These are phyloP conservation scores for Coenonympha glycerion DNA, from an alignment of 2,888 invertebrate species.

Conservation along the genomic window DNA sequence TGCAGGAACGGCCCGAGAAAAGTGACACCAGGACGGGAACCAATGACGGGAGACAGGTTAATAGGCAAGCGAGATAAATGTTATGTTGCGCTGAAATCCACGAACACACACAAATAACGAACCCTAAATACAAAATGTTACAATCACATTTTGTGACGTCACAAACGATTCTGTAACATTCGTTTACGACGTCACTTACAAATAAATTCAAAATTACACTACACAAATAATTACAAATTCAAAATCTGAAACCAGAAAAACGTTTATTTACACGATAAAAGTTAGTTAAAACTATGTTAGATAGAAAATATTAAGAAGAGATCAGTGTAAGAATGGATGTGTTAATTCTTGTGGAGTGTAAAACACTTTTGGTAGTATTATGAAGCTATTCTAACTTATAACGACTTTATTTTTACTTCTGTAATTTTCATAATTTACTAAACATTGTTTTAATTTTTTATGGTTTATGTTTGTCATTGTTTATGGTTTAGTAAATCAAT, in stretches of 20 bases:
- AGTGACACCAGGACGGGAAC: constrained; percentile 52
- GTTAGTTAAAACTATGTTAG: constrained; percentile 71
- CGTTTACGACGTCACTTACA: constrained; percentile 63
- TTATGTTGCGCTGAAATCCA: constrained; percentile 72
- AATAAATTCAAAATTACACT: constrained; percentile 62
- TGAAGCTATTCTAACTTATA: background rate
- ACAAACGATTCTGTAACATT: constrained; percentile 33
- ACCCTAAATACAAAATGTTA: constrained; percentile 68
- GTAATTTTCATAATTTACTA: background rate
- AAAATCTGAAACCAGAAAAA: constrained; percentile 71
- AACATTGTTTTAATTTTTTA: too few species aligned
- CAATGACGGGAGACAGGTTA: constrained; percentile 58
- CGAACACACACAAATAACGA: constrained; percentile 70
- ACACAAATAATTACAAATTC: constrained; percentile 71
- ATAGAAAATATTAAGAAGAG: constrained; percentile 74
- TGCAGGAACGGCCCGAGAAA: constrained; percentile 61
- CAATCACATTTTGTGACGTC: constrained; percentile 56
- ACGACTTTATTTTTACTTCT: background rate
- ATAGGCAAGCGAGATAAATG: constrained; percentile 73
- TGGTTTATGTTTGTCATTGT: too few species aligned
- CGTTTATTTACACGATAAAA: constrained; percentile 73
- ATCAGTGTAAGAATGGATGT: constrained; percentile 29
- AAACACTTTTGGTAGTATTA: background rate
- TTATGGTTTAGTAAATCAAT: too few species aligned
- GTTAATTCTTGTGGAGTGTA: background rate